Conservation (phyloP, 2,888 invertebrate genomes). For the Nineta flava region DNA sequence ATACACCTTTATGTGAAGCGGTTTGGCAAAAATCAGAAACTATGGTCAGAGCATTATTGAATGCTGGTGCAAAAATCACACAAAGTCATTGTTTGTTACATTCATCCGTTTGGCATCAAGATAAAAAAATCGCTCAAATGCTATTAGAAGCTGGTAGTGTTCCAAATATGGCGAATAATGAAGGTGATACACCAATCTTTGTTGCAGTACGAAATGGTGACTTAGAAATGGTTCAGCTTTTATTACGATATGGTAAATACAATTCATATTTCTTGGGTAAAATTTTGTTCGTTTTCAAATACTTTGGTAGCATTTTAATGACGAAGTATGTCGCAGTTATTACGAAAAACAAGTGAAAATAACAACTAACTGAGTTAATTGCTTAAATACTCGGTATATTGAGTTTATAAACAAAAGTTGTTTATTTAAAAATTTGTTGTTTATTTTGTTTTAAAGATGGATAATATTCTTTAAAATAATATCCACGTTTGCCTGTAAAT, state of each 20-base stretch:
- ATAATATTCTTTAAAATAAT: no score
- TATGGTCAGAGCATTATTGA: constrained; percentile 40
- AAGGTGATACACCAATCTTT: constrained; percentile 52
- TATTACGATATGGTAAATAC: constrained; percentile 36
- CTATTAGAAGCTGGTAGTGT: constrained; percentile 39
- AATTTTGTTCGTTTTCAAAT: not conserved
- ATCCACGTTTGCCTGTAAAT: no score
- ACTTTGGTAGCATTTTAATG: not conserved
- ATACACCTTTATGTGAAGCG: constrained; percentile 54
- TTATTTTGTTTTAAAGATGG: no score
- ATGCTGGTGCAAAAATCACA: constrained; percentile 49
- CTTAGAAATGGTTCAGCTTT: constrained; percentile 32
- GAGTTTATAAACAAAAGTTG: no score
- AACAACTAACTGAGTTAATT: no score
- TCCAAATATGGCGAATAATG: constrained; percentile 44
- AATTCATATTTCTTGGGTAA: not conserved
- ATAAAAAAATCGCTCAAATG: constrained; percentile 38
- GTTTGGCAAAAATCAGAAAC: constrained; percentile 45
- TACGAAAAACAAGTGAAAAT: no score
- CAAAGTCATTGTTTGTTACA: constrained; percentile 55
- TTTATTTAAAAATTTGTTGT: no score
- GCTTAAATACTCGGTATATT: no score
- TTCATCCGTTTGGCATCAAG: constrained; percentile 44
- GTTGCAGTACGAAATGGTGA: constrained; percentile 36
- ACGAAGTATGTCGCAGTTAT: not conserved